Percentiles rank a stretch among this genome's conserved stretches.
Conservation (phyloP, 2,797 vertebrate genomes). For the Microctenopoma steveboyesi region DNA sequence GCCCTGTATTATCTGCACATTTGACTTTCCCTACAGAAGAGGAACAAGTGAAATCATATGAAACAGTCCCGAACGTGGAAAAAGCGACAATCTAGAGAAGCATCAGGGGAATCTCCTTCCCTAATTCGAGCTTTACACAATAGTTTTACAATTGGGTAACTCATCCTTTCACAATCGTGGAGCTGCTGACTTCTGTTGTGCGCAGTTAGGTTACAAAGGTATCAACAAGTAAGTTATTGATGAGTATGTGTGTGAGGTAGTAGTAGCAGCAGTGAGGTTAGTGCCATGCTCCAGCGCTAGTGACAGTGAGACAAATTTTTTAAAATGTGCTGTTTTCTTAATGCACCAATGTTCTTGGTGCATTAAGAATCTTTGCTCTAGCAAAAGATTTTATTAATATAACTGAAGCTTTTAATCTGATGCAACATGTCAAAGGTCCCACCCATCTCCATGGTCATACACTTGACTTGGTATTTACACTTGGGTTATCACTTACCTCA, state of each 20-base stretch:
- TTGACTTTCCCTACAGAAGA: constrained; percentile 30
- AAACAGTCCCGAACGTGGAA: constrained; percentile 15
- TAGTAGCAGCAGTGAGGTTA: background rate
- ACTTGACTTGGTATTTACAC: no score
- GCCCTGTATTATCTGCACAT: background rate
- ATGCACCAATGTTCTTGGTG: no score
- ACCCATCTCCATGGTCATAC: no score
- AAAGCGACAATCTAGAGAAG: constrained; percentile 63
- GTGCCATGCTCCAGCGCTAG: constrained; percentile 19
- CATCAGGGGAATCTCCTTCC: constrained; percentile 39
- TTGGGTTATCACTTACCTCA: no score
- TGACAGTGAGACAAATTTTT: constrained; percentile 4
- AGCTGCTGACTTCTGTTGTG: constrained; percentile 10
- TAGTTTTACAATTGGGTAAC: constrained; percentile 64
- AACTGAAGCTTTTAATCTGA: no score
- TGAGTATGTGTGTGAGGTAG: background rate
- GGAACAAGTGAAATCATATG: constrained; percentile 38
- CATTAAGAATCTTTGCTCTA: no score
- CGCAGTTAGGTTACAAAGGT: constrained; percentile 8
- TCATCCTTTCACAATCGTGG: constrained; percentile 60
- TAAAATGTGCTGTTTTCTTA: constrained; percentile 32
- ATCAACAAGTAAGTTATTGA: constrained; percentile 35
- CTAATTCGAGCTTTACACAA: constrained; percentile 73
- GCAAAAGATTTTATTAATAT: no score
- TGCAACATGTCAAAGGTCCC: no score